Conservation (phyloP, 2,888 invertebrate genomes). For the Euphydryas editha region DNA sequence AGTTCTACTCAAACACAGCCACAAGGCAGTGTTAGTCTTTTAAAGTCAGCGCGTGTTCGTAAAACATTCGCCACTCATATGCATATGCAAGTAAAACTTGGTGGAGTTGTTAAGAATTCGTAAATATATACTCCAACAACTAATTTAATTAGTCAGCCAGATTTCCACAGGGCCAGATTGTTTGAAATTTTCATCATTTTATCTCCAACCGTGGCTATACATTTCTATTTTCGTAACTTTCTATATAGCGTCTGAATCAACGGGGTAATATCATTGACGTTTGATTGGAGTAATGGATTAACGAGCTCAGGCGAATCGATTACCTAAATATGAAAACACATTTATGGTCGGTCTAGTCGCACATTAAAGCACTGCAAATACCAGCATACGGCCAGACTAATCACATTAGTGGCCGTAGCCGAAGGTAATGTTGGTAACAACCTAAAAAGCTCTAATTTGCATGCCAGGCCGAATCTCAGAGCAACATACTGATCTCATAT, state of each 20-base stretch:
- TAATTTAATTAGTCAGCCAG: constrained; percentile 54
- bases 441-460: constrained; percentile 67
- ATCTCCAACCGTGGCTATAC: neutral
- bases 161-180: constrained; percentile 41
- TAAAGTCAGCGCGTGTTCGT: constrained; percentile 11
- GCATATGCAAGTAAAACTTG: constrained; percentile 38
- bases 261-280: constrained; percentile 12
- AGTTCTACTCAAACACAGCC: constrained; percentile 1
- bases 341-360: constrained; percentile 53
- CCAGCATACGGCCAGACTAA: constrained; percentile 67
- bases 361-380: constrained; percentile 68
- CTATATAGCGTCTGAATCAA: neutral
- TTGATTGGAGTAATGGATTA: constrained; percentile 24
- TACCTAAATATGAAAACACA: constrained; percentile 57
- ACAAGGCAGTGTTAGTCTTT: neutral
- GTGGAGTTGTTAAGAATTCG: constrained; percentile 43
- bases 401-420: constrained; percentile 70
- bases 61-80: constrained; percentile 28
- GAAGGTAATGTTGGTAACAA: constrained; percentile 67
- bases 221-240: neutral
- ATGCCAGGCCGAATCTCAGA: constrained; percentile 50
- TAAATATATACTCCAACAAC: constrained; percentile 46
- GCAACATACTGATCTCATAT: constrained; percentile 37
- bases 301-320: constrained; percentile 42
- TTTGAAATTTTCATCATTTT: constrained; percentile 25